These are phyloP conservation scores for Mesoclemmys tuberculata DNA, from an alignment of 2,113 vertebrate genomes.

Conservation along the genomic window DNA sequence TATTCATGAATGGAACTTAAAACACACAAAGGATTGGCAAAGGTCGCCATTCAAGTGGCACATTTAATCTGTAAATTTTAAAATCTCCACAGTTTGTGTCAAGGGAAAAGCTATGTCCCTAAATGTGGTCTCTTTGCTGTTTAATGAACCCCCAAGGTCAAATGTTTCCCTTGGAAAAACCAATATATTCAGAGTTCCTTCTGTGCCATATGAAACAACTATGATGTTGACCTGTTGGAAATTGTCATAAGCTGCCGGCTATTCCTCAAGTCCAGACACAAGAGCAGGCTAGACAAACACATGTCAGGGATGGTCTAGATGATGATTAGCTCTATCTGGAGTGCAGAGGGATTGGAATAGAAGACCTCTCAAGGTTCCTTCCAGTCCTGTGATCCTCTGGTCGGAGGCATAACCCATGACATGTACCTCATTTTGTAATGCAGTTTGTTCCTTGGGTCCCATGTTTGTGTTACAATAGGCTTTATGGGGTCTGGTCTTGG, in stretches of 20 bases:
- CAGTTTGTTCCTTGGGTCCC: background rate
- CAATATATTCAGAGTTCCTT: background rate
- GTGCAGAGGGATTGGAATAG: too few relatives aligned
- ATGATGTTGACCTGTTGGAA: background rate
- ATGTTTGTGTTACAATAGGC: background rate
- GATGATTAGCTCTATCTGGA: background rate
- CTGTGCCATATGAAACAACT: background rate
- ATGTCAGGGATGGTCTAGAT: too few relatives aligned
- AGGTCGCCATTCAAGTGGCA: background rate
- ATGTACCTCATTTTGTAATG: background rate
- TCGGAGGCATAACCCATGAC: background rate
- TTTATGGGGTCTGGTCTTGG: background rate
- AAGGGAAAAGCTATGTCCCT: background rate
- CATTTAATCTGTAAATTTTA: background rate
- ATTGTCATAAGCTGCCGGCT: background rate
- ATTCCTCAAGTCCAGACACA: background rate
- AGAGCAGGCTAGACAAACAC: too few relatives aligned
- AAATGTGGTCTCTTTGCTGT: background rate
- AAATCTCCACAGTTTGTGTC: background rate
- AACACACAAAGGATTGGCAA: background rate
- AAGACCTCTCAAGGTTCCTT: too few relatives aligned
- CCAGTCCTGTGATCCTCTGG: background rate
- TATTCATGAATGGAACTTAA: background rate
- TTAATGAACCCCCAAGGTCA: background rate
- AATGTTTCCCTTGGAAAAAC: background rate